Base-by-base conservation (phyloP, 2,113 vertebrate genomes). In the Myotis yumanensis region DNA sequence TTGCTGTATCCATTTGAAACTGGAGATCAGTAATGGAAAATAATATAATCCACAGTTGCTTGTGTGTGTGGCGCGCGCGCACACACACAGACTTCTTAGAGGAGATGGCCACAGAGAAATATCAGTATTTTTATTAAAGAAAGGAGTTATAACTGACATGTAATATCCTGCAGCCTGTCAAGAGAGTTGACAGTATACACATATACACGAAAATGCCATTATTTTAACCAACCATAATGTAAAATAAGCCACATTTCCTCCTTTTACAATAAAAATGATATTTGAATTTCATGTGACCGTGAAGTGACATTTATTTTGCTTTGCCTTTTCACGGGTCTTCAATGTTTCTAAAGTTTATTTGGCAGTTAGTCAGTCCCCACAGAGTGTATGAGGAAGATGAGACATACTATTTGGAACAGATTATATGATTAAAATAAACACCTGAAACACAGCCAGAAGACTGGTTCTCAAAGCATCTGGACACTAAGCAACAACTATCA, bases 101-200 rank as follows among this genome's bases (percentile, higher is more conserved):
- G 86, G n/a, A 92, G 54, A 85, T 8, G 5, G 30, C 8, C 72
- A 86, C 17, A 52, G 51, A 79, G 77, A 93, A 86, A 80, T 73
- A 71, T 15, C 46, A 64, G 7, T 64, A 68, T 57, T 95, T 96
- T 85, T 73, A 75, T 77, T 93, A 64, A 68, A 52, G 46, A 91
- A 93, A 95, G 30, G 43, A 71, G 32, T 71, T 73, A 85, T 57
- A 86, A 88, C 17, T 96, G 66, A 96, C 96, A 90, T 80, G 30
- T 72, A 57, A 79, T 84, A 66, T 91, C 43, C 51, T 59, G 51
- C 4, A 68, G 52, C 87, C 32, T 81, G 30, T 77, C 72, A 79
- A 64, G 75, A 64, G 37, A 91, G 71, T 48, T 46, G 68, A 86
- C 22, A 76, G 37, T n/a, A 75, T 11, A 86, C 3, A 86, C 4